Evolutionary conservation across 2,797 vertebrate species (phyloP).

Genomic region (Micrastur ruficollis): DNA sequence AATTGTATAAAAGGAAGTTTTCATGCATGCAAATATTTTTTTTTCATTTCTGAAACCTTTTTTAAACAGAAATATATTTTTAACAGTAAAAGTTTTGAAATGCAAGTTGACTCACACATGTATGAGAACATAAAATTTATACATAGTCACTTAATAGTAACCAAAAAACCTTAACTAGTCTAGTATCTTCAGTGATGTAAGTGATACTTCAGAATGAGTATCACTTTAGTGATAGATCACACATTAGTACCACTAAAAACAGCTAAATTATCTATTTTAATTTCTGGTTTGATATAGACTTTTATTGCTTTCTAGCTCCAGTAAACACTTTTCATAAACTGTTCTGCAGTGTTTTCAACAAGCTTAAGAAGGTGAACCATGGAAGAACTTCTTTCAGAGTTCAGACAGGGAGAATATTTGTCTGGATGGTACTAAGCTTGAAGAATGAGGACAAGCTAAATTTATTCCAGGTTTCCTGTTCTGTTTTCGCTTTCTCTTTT

Average conservation of each 20-base stretch:
- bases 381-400: neutral
- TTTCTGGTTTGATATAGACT: neutral
- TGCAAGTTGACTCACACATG: neutral
- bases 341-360: neutral
- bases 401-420: constrained; percentile 29
- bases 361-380: neutral
- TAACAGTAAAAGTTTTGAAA: neutral
- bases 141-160: neutral
- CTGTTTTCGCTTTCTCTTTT: constrained; percentile 35
- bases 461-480: constrained; percentile 62
- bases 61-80: neutral
- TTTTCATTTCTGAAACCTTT: neutral
- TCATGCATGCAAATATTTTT: neutral
- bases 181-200: neutral
- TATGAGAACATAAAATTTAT: neutral
- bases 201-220: neutral
- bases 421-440: constrained; percentile 27
- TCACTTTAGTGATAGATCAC: no score
- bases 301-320: neutral
- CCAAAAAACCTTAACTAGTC: neutral
- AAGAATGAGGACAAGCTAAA: constrained; percentile 56
- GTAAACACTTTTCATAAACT: neutral
- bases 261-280: constrained; percentile 5
- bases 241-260: no score
- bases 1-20: neutral